Evolutionary conservation across 2,888 invertebrate species (phyloP), one percentile per base, ranked within the genome.

Genomic region (Ormyrus labotus): DNA sequence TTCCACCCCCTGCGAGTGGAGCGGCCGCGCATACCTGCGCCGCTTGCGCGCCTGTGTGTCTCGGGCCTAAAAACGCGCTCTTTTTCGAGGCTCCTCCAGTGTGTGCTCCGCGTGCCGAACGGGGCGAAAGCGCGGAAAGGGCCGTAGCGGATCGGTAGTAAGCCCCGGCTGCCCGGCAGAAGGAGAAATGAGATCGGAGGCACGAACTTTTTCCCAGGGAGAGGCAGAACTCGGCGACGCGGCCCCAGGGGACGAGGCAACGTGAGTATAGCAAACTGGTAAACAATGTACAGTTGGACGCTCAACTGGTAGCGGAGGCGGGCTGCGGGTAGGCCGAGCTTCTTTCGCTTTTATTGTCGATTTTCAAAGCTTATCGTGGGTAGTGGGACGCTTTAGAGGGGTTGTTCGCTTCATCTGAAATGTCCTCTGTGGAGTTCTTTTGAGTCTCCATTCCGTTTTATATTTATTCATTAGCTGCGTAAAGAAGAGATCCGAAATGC

Each of bases 191-290:
- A 11, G 13, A 55, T 47, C 19, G 55, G 47, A 7, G 13, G n/a
- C 10, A 13, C 11, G 47, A 2, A 1, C 7, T 34, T 0, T 4
- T 19, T 64, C 5, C 65, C 2, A 5, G 34, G 45, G 5, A 7
- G 60, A 10, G 53, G 47, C 45, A 5, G n/a, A 6, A 6, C 61
- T 34, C 11, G 53, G 19, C 7, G 72, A 71, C 51, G 51, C 71
- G 47, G 67, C 67, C 6, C 34, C 67, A 2, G 69, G 50, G 11
- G 63, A 69, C 73, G 47, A n/a, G 6, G 3, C n/a, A 8, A 9
- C 13, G 78, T 69, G 68, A 73, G 73, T 79, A 69, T 61, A 9
- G 9, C 10, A n/a, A 64, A 50, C 13, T 45, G 51, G n/a, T 19
- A 53, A 55, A 45, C 19, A 7, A 45, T 55, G 34, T 10, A 19